Conservation (phyloP, 2,888 invertebrate species). For the Melieria picta region DNA sequence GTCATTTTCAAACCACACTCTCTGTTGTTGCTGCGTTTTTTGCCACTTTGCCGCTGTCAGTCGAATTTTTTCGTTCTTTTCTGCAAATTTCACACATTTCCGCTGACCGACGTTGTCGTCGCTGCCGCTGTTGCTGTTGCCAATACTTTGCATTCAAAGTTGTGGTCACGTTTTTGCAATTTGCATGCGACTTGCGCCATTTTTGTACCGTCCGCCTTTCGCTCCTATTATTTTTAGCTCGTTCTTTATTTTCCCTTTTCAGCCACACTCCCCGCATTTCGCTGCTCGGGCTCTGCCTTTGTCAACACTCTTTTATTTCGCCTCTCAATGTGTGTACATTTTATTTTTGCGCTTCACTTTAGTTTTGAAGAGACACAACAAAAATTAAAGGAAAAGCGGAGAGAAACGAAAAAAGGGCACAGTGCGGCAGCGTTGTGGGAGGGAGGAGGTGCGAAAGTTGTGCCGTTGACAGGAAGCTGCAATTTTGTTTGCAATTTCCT, state of each 20-base stretch:
- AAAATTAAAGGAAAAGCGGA: no score
- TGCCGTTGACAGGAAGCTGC: constrained; percentile 33
- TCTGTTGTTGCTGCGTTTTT: constrained; percentile 7
- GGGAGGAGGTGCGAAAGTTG: no score
- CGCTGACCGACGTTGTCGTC: no score
- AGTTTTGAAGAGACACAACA: no score
- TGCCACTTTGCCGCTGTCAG: neutral
- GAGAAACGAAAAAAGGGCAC: no score
- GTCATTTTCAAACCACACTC: neutral
- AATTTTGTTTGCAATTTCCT: constrained; percentile 34
- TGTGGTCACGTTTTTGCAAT: neutral
- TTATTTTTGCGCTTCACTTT: no score
- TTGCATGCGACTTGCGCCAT: neutral
- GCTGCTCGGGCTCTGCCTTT: no score
- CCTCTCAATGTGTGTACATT: no score
- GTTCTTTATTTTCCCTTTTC: neutral
- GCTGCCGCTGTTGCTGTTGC: neutral
- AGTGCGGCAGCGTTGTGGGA: no score
- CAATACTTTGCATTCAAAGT: neutral
- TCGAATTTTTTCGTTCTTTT: neutral
- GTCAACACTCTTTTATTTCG: no score
- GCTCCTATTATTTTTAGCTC: neutral
- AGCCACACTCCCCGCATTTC: no score
- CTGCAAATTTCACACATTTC: neutral
- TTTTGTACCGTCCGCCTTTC: neutral